Evolutionary conservation across 2,113 vertebrate species (phyloP), one percentile per base, ranked within the genome.

Genomic region (Silurus asotus): DNA sequence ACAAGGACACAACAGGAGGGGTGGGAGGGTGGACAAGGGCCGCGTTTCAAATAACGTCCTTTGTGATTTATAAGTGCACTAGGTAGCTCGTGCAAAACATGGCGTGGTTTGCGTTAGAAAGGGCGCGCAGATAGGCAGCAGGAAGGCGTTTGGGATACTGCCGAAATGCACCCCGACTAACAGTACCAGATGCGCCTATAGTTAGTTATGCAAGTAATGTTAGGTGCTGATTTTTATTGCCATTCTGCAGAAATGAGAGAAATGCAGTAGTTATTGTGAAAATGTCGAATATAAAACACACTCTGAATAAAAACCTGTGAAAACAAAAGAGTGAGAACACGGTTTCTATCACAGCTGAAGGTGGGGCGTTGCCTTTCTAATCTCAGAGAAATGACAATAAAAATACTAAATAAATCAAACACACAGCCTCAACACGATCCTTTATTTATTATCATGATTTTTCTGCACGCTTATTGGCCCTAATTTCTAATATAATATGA

Each of bases 1-100:
- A 75, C 79, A 82, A 82, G 85, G 80, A 75, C 80, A 25, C 20
- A 19, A 15, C 14, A 25, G 23, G 77, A 81, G 67, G 37, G 9
- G 58, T 0, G 10, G 3, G 3, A 0, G 6, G 37, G 37, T 37
- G 37, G 2, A 37, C 37, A 6, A 48, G 0, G 17, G 13, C 0
- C 55, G 53, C 14, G 45, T 59, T 48, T 0, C 67, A 72, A 83
- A 83, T 48, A 5, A 37, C 0, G 3, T 15, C 0, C 1, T 59
- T 0, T 45, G 23, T 6, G 6, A 14, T 48, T 59, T 20, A 0
- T 25, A 82, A 37, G 19, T 37, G 82, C 53, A 72, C 82, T 83
- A 59, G 48, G n/a, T 28, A 67, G 81, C 8, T 1, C 13, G 48
- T 17, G 37, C 2, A 3, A 59, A 11, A 7, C 53, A 28, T 15